Conservation (phyloP, 2,888 invertebrate genomes). For the Chironomus tentans region DNA sequence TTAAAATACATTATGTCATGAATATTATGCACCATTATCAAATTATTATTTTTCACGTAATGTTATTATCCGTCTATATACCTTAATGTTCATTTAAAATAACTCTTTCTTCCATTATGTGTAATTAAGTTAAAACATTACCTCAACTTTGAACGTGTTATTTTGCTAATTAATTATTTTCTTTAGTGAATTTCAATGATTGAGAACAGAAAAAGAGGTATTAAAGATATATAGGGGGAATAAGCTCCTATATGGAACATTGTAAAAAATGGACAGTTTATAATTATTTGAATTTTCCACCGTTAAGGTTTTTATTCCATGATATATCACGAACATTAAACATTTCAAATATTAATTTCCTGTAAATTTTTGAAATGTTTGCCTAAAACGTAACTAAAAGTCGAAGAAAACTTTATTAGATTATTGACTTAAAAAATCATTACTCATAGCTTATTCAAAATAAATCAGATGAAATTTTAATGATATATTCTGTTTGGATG, state of each 20-base stretch:
- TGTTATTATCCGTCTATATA: neutral
- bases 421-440: no score
- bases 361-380: no score
- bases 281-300: neutral
- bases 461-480: no score
- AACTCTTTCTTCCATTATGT: neutral
- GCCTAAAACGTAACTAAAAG: no score
- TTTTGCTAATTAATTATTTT: neutral
- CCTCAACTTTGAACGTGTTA: neutral
- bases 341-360: no score
- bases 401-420: no score
- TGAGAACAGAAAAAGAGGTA: neutral
- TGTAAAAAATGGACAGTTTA: neutral
- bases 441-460: no score
- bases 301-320: neutral
- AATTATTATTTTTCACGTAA: neutral
- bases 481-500: no score
- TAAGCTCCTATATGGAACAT: neutral
- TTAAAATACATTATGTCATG: no score
- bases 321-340: neutral
- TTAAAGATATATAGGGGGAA: conserved; percentile 1
- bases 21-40: neutral
- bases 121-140: neutral
- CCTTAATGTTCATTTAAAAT: neutral
- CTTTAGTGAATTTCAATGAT: neutral